These are phyloP conservation scores for Agrochola lychnidis DNA, from an alignment of 2,888 invertebrate species.

Conservation along the genomic window DNA sequence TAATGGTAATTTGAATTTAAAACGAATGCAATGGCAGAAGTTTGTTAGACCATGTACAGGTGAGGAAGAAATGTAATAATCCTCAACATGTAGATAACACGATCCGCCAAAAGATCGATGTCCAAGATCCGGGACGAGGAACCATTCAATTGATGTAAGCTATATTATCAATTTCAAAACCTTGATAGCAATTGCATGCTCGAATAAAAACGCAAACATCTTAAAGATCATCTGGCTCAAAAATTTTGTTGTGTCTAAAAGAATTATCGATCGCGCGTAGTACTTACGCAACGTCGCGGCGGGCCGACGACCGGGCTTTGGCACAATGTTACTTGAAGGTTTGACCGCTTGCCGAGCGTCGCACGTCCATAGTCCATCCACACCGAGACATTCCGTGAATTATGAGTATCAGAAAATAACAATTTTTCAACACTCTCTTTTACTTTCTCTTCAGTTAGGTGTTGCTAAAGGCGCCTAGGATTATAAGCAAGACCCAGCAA, in stretches of 20 bases:
- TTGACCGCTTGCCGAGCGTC: constrained; percentile 32
- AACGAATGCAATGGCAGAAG: neutral
- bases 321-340: constrained; percentile 66
- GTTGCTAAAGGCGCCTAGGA: neutral
- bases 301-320: constrained; percentile 50
- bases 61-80: neutral
- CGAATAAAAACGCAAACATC: constrained; percentile 27
- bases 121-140: neutral
- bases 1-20: neutral
- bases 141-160: neutral
- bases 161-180: neutral
- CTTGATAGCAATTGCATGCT: neutral
- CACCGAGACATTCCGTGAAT: neutral
- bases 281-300: constrained; percentile 61
- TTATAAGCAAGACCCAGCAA: neutral
- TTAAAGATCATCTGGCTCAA: constrained; percentile 41
- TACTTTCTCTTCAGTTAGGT: neutral
- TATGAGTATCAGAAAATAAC: neutral
- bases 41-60: neutral
- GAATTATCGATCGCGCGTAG: constrained; percentile 61
- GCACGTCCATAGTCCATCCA: neutral
- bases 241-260: constrained; percentile 56
- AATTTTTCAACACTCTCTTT: neutral
- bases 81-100: neutral
- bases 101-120: neutral